Evolutionary conservation across 2,888 invertebrate species (phyloP).

Genomic region (Habrosyne pyritoides): DNA sequence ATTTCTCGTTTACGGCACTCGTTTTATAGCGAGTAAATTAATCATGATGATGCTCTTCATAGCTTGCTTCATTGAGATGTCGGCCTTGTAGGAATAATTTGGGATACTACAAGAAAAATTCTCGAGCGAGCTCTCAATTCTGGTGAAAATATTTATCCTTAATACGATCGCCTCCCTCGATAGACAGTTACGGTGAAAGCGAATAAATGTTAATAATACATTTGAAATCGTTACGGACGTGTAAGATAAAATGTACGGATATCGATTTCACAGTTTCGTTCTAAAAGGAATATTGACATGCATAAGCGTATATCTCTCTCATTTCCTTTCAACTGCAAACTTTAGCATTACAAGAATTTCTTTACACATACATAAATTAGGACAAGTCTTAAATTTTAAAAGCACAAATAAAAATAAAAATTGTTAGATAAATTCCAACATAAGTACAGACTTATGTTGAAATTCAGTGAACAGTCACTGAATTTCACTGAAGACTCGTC

Average conservation of each 20-base stretch:
- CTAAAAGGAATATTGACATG: too few relatives aligned
- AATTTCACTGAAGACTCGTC: neutral
- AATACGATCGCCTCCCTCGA: neutral
- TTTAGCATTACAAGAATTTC: neutral
- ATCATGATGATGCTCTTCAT: slow-evolving; percentile 19
- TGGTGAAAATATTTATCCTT: neutral
- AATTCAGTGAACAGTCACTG: neutral
- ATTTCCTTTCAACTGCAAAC: too few relatives aligned
- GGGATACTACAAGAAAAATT: neutral
- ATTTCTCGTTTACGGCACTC: slow-evolving; percentile 40
- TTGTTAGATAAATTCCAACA: too few relatives aligned
- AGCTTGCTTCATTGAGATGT: slow-evolving; percentile 1
- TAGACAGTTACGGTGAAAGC: neutral
- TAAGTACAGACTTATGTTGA: too few relatives aligned
- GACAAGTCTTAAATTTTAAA: too few relatives aligned
- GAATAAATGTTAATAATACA: neutral
- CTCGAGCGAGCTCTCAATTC: neutral
- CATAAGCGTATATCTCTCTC: too few relatives aligned
- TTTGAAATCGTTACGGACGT: too few relatives aligned
- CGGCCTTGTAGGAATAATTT: neutral
- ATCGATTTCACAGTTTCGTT: too few relatives aligned
- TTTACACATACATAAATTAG: too few relatives aligned
- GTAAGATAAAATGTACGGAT: too few relatives aligned
- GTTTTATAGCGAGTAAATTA: slow-evolving; percentile 42
- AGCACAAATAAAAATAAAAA: too few relatives aligned